A percentile compares a stretch with the other conserved stretches of the same genome.
Conservation (phyloP, 2,888 invertebrate species). For the Cosmia pyralina region DNA sequence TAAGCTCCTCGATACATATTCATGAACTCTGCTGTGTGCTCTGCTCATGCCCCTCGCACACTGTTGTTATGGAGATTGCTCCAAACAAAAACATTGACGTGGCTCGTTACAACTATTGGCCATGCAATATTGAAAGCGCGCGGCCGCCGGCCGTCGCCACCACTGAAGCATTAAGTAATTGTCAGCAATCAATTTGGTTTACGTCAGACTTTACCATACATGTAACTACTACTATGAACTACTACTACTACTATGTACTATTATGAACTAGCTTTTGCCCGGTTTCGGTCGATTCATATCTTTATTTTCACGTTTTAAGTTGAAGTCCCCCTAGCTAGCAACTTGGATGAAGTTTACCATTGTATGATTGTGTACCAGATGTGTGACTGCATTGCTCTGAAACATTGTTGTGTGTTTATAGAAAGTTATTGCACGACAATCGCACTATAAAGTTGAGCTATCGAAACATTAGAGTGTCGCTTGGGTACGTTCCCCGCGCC, state of each 20-base stretch:
- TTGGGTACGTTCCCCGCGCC: constrained; percentile 33
- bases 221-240: constrained; percentile 6
- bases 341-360: no score
- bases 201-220: neutral
- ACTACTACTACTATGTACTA: constrained; percentile 7
- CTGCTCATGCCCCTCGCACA: neutral
- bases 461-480: constrained; percentile 21
- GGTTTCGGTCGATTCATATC: no score
- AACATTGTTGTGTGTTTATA: no score
- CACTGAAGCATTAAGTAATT: constrained; percentile 14
- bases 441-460: constrained; percentile 2
- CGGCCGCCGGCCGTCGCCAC: neutral
- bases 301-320: no score
- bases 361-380: no score
- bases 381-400: no score
- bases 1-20: neutral
- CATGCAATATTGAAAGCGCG: neutral
- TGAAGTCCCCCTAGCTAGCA: no score
- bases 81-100: constrained; percentile 16
- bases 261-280: no score
- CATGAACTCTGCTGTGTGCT: neutral
- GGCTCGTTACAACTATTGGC: neutral
- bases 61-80: constrained; percentile 32
- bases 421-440: neutral
- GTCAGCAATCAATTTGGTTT: constrained; percentile 6